These are phyloP conservation scores for Zhengitettix transpicula DNA, from an alignment of 2,888 invertebrate genomes.

Conservation along the genomic window DNA sequence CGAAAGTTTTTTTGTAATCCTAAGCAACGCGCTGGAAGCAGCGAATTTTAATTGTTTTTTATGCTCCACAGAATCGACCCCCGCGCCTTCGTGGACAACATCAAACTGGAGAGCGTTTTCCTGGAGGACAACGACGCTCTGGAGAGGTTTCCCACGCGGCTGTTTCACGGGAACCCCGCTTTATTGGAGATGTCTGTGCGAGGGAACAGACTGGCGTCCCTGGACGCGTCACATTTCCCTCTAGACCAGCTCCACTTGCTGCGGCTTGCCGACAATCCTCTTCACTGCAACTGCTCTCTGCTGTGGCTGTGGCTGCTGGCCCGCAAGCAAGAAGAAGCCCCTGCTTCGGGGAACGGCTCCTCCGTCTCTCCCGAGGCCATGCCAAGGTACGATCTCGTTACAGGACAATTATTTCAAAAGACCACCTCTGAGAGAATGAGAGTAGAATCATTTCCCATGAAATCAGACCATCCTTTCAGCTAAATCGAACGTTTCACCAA, in stretches of 20 bases:
- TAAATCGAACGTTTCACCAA: too few relatives aligned
- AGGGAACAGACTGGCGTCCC: constrained; percentile 54
- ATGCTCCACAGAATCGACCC: constrained; percentile 48
- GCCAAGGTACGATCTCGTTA: constrained; percentile 26
- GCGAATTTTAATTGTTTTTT: background rate
- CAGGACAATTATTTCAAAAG: too few relatives aligned
- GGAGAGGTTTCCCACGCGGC: constrained; percentile 54
- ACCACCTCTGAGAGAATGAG: too few relatives aligned
- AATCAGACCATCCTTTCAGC: too few relatives aligned
- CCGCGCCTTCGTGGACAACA: constrained; percentile 69
- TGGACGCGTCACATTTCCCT: constrained; percentile 69
- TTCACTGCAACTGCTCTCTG: constrained; percentile 73
- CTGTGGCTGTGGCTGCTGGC: constrained; percentile 68
- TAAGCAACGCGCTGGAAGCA: too few relatives aligned
- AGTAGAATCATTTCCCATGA: too few relatives aligned
- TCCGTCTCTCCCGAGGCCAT: constrained; percentile 1
- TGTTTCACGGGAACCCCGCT: constrained; percentile 71
- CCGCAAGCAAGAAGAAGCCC: constrained; percentile 10
- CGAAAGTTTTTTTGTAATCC: too few relatives aligned
- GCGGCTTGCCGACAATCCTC: constrained; percentile 64
- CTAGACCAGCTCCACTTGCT: constrained; percentile 59
- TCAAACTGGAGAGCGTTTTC: constrained; percentile 59
- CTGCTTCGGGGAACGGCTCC: constrained; percentile 1
- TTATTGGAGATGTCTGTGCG: constrained; percentile 38
- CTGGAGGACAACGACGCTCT: constrained; percentile 63